These are phyloP conservation scores for Chondrosia reniformis DNA, from an alignment of 37 sponge, comb jelly and placozoan genomes.

Conservation along the genomic window DNA sequence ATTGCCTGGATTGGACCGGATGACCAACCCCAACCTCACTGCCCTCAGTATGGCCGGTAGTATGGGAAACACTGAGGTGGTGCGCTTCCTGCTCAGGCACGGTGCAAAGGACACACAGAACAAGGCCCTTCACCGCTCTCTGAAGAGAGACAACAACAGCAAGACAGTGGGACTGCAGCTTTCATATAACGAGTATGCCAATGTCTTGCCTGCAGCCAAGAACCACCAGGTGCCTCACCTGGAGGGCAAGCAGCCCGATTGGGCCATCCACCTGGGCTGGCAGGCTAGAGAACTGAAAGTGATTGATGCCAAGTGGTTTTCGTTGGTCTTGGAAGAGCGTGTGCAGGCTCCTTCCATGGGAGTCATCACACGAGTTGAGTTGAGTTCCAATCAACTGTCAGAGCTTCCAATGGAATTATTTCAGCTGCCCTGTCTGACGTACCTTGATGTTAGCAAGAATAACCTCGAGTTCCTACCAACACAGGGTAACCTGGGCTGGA, in stretches of 20 bases:
- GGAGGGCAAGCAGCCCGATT: conserved; percentile 7
- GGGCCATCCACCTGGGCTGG: conserved; percentile 37
- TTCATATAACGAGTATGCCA: conserved; percentile 46
- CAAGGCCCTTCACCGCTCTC: conserved; percentile 61
- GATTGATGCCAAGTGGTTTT: conserved; percentile 51
- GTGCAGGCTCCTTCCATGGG: conserved; percentile 1
- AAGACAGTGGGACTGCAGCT: conserved; percentile 55
- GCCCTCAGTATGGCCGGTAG: conserved; percentile 68
- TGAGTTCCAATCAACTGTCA: conserved; percentile 56
- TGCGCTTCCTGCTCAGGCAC: conserved; percentile 52
- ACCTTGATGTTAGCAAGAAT: conserved; percentile 67
- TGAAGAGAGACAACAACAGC: background rate
- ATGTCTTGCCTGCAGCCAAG: conserved; percentile 22
- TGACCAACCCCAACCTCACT: conserved; percentile 51
- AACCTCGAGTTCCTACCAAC: conserved; percentile 35
- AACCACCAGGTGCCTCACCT: background rate
- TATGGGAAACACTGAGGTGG: conserved; percentile 37
- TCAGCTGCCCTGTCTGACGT: conserved; percentile 41
- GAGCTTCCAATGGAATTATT: conserved; percentile 71
- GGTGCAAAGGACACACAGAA: conserved; percentile 74
- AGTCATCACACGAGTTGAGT: conserved; percentile 53
- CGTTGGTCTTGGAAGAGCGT: conserved; percentile 25
- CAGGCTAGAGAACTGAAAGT: conserved; percentile 44
- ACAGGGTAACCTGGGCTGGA: conserved; percentile 42
- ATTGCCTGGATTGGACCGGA: conserved; percentile 31